These are phyloP conservation scores for Isoperla grammatica DNA, from an alignment of 2,888 invertebrate genomes.

Conservation along the genomic window DNA sequence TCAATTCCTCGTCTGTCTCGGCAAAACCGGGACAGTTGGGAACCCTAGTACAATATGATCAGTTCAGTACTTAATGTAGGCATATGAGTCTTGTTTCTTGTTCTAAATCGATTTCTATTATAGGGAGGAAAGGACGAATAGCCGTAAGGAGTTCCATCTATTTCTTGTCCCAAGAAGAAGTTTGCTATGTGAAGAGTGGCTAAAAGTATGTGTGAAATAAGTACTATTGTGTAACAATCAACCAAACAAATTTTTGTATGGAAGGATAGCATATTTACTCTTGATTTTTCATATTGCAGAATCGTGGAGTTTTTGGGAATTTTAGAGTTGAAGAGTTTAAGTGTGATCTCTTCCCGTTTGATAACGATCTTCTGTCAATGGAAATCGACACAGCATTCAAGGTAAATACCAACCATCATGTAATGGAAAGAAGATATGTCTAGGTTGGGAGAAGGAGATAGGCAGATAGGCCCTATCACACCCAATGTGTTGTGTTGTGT, in stretches of 20 bases:
- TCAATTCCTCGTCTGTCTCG: too few species aligned
- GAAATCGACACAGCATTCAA: constrained; percentile 74
- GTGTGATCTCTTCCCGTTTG: constrained; percentile 85
- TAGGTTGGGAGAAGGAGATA: too few species aligned
- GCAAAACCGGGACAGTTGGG: too few species aligned
- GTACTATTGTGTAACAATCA: not conserved
- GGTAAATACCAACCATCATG: constrained; percentile 46
- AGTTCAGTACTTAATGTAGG: too few species aligned
- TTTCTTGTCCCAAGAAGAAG: constrained; percentile 87
- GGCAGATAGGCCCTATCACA: too few species aligned
- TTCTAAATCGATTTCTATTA: too few species aligned
- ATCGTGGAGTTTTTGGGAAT: constrained; percentile 72
- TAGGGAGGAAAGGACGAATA: constrained; percentile 47
- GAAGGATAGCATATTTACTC: not conserved
- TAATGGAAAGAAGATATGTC: not conserved
- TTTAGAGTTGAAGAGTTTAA: constrained; percentile 78
- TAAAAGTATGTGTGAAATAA: constrained; percentile 47
- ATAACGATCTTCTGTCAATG: constrained; percentile 88
- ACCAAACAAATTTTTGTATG: not conserved
- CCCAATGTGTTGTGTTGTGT: not conserved
- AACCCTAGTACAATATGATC: too few species aligned
- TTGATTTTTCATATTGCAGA: constrained; percentile 43
- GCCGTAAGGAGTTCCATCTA: constrained; percentile 69
- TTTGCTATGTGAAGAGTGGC: constrained; percentile 76
- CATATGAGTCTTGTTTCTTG: too few species aligned